Evolutionary conservation across 2,888 invertebrate species (phyloP), one percentile per base, ranked within the genome.

Genomic region (Eristalis arbustorum): DNA sequence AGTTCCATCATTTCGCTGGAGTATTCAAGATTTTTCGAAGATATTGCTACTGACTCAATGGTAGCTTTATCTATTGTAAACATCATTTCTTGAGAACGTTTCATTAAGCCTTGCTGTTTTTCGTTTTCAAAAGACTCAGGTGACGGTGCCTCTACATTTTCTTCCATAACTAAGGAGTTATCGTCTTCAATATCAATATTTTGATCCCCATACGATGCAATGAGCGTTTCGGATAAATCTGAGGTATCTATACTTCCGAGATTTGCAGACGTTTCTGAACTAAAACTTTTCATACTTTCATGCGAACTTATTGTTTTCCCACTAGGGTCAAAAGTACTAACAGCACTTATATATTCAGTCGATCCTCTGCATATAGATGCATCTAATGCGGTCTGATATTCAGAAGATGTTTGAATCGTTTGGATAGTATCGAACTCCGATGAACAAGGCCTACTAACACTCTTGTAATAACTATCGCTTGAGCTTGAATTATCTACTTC

Each of bases 211-310:
- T 96, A 96, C 2, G 98, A 98, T 14, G 98, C 97, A 11, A 99
- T 96, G 10, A 99, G 93, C 1, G 98, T 99, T 93, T 98, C 98
- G 0, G 98, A 98, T 31, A 96, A 94, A 92, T 98, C 98, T 40
- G 98, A 98, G 49, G 97, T 95, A 93, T 98, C 98, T 88, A 98
- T 95, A 90, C 98, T 98, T 0, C 96, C 97, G 78, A 98, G 94
- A 92, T 98, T 96, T 22, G 97, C 97, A 0, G 98, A 98, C 88
- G 96, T 97, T 92, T 98, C 96, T 1, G 98, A 98, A 90, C 97
- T 97, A 61, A 98, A 93, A 81, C 98, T 98, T 91, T 96, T 97
- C 96, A 97, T 97, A 88, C 98, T 98, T 91, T 97, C 97, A 89
- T 96, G 95, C 0, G 98, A 97, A 91, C 97, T 97, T n/a, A 92